A percentile compares a stretch with the other conserved stretches of the same genome.
phyloP scores from a whole-genome alignment of 2,113 vertebrate species.

The Platysteira castanea region DNA sequence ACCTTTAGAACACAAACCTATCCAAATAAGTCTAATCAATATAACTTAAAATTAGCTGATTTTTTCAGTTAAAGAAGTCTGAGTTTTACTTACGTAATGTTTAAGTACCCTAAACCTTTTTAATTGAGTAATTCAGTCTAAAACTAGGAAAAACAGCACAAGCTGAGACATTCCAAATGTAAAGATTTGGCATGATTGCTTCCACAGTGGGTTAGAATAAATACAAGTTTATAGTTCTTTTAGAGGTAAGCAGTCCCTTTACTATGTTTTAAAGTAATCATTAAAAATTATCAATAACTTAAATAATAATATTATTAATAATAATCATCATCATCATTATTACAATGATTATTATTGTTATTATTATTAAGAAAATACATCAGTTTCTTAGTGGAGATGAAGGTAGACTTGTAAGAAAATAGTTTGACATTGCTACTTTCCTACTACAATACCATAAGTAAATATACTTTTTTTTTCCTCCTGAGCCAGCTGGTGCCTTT shows the following conservation, averaged over 20 bases:
- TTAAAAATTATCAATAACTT: not conserved
- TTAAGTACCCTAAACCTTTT: not conserved
- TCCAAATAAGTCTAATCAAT: not conserved
- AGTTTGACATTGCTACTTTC: not conserved
- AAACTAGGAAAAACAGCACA: not conserved
- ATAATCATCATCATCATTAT: not conserved
- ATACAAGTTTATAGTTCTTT: not conserved
- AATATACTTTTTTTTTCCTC: not conserved
- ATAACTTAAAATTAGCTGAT: not conserved
- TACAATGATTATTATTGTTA: fast-evolving
- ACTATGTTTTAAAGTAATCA: not conserved
- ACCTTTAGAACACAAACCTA: not conserved
- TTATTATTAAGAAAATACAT: not conserved
- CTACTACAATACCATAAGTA: not conserved
- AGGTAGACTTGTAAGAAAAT: not conserved
- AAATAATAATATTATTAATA: not conserved
- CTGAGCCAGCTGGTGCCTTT: not conserved
- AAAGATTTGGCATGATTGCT: not conserved
- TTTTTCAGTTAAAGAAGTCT: not conserved
- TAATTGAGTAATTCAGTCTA: not conserved
- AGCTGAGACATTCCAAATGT: not conserved
- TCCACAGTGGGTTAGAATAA: not conserved
- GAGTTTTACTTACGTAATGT: not conserved
- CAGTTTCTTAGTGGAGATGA: not conserved
- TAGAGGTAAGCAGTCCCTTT: not conserved